Conservation (phyloP, 2,113 vertebrate species). For the Cardinalis cardinalis region DNA sequence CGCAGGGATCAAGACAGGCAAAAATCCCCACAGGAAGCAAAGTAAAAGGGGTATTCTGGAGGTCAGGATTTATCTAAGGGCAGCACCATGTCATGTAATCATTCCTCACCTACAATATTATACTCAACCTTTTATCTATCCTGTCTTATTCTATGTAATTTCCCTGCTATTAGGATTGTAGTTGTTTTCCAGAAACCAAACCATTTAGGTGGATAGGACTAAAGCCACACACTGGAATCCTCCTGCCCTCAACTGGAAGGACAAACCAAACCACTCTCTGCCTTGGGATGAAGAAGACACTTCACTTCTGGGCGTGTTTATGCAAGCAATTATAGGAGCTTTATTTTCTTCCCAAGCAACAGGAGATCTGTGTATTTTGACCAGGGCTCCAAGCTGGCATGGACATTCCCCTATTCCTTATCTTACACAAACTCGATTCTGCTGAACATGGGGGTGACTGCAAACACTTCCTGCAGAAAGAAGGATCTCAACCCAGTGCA, state of each 20-base stretch:
- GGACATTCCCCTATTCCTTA: not conserved
- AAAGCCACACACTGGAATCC: not conserved
- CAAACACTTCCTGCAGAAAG: not conserved
- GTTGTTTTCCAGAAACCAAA: not conserved
- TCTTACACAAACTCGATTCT: not conserved
- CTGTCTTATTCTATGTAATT: not conserved
- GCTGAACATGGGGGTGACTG: not conserved
- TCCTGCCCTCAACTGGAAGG: not conserved
- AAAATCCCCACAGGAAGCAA: not conserved
- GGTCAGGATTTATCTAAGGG: not conserved
- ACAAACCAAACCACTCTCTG: not conserved
- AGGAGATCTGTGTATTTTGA: not conserved
- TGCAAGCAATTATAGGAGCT: not conserved
- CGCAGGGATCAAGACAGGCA: fast-evolving
- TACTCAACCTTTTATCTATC: not conserved
- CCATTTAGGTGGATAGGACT: not conserved
- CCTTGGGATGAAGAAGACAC: not conserved
- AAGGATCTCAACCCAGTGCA: not conserved
- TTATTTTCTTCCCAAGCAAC: not conserved
- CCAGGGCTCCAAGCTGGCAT: not conserved
- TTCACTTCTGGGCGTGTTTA: not conserved
- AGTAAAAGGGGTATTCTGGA: not conserved
- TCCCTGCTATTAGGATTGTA: not conserved
- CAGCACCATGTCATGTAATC: not conserved
- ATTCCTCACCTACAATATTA: not conserved